Conservation (phyloP, 2,113 vertebrate genomes). For the Pitta sordida region DNA sequence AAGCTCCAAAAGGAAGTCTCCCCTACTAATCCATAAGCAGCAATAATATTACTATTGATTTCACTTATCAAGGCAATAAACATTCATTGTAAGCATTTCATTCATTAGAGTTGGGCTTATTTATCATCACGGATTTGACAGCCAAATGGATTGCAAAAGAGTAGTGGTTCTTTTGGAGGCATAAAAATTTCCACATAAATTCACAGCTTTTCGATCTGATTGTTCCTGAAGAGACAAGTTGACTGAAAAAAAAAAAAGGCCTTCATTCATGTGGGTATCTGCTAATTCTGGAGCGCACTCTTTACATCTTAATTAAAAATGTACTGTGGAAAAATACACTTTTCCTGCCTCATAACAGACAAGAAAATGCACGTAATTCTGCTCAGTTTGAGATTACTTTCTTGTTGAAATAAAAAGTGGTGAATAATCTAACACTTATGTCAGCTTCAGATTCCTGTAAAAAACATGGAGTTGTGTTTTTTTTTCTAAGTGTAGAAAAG, state of each 20-base stretch:
- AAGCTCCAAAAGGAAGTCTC: constrained; percentile 22
- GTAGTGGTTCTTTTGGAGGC: not conserved
- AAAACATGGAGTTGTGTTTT: not conserved
- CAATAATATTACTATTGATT: not conserved
- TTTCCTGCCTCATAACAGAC: not conserved
- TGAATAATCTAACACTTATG: not conserved
- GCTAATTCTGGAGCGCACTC: not conserved
- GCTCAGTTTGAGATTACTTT: not conserved
- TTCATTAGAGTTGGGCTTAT: not conserved
- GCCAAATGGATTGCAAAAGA: not conserved
- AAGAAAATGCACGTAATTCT: not conserved
- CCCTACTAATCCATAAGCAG: not conserved
- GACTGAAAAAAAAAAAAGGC: not conserved
- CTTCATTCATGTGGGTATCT: not conserved
- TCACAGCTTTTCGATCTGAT: not conserved
- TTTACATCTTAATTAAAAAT: not conserved
- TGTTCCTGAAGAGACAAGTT: not conserved
- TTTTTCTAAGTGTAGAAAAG: not conserved
- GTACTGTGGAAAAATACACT: not conserved
- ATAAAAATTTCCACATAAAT: not conserved
- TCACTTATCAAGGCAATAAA: not conserved
- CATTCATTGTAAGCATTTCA: not conserved
- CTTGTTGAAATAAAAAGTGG: not conserved
- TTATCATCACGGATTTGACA: not conserved
- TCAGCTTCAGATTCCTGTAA: not conserved